Percentiles rank a stretch among this genome's conserved stretches.
These are phyloP conservation scores for Pachymerium ferrugineum DNA, from an alignment of 2,888 invertebrate species.

Conservation along the genomic window DNA sequence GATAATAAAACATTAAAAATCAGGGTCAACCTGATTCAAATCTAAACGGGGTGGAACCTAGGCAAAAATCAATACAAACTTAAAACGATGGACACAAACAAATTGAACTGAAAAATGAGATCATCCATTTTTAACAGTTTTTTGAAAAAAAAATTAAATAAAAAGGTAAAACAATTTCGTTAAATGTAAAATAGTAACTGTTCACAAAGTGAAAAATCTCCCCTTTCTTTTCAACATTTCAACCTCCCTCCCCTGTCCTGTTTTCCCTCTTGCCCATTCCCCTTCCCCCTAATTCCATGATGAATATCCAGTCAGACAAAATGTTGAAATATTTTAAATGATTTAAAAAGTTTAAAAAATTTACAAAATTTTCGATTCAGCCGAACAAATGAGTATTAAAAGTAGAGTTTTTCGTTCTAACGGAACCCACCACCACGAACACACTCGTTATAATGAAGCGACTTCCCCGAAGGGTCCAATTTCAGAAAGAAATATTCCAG, in stretches of 20 bases:
- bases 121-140: conserved; percentile 21
- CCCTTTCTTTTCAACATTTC: conserved; percentile 10
- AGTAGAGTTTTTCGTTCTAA: background rate
- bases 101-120: conserved; percentile 27
- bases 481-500: conserved; percentile 17
- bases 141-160: background rate
- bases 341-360: background rate
- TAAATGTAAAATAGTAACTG: conserved; percentile 20
- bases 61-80: conserved; percentile 24
- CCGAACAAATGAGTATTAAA: conserved; percentile 20
- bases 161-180: background rate
- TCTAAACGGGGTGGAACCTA: conserved; percentile 23
- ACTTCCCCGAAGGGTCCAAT: conserved; percentile 27
- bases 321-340: conserved; percentile 6
- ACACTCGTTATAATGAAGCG: conserved; percentile 22
- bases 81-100: conserved; percentile 27
- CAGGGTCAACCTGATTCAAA: conserved; percentile 27
- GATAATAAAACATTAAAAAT: conserved; percentile 27
- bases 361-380: too few species aligned
- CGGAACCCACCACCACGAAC: background rate
- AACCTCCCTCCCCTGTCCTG: background rate
- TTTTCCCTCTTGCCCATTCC: background rate
- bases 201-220: conserved; percentile 3
- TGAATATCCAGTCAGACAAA: conserved; percentile 23
- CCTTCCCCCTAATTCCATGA: conserved; percentile 24